Evolutionary conservation across 2,113 vertebrate species (phyloP).

Genomic region (Larimichthys crocea): DNA sequence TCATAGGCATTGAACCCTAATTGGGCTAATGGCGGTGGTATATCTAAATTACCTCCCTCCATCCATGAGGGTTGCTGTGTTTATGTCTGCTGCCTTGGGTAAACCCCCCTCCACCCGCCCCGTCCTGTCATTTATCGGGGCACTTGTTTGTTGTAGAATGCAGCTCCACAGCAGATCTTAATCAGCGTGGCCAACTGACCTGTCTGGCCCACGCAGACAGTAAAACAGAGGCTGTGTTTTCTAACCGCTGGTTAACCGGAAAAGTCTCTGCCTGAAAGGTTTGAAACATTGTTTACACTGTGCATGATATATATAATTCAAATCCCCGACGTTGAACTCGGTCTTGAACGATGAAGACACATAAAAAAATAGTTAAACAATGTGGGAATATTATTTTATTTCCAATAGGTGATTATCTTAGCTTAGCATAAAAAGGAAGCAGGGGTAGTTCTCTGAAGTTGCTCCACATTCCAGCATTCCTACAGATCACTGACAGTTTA

Average conservation of each 20-base stretch:
- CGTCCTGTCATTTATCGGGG: slow-evolving; percentile 78
- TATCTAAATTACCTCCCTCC: slow-evolving; percentile 83
- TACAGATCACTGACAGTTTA: too few relatives aligned
- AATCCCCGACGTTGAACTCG: not conserved
- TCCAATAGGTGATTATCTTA: not conserved
- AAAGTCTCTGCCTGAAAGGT: not conserved
- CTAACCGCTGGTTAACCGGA: not conserved
- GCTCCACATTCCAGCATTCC: too few relatives aligned
- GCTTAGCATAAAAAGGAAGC: not conserved
- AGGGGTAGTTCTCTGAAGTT: not conserved
- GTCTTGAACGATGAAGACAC: slow-evolving; percentile 2
- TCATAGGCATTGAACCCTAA: slow-evolving; percentile 83
- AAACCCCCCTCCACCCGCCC: slow-evolving; percentile 58
- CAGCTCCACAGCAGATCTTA: slow-evolving; percentile 79
- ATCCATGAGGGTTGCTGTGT: slow-evolving; percentile 80
- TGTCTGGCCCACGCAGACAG: slow-evolving; percentile 63
- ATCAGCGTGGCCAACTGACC: slow-evolving; percentile 75
- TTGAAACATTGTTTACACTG: not conserved
- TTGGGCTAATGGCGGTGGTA: slow-evolving; percentile 81
- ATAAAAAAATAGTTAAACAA: not conserved
- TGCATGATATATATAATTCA: not conserved
- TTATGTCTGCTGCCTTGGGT: slow-evolving; percentile 84
- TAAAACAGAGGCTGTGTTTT: slow-evolving; percentile 9
- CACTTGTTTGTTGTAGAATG: slow-evolving; percentile 82
- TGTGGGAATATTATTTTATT: not conserved